phyloP scores from a whole-genome alignment of 2,113 vertebrate genomes.

The Scytalopus superciliaris region DNA sequence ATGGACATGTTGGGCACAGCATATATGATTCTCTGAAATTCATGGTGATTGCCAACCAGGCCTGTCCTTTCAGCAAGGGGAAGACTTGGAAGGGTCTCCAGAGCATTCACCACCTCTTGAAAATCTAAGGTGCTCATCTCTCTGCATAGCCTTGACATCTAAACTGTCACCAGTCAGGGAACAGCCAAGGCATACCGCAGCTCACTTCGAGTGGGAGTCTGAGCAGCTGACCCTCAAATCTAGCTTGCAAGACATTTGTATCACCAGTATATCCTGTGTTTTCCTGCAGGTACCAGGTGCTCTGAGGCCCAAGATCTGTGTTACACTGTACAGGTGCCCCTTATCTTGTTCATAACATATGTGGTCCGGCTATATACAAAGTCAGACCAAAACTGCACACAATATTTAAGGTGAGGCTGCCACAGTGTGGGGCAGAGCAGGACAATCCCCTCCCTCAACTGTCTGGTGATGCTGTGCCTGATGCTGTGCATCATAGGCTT shows the following conservation, averaged over 20 bases:
- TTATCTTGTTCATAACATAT: neutral
- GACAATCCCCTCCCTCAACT: neutral
- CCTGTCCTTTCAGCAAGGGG: neutral
- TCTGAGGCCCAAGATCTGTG: neutral
- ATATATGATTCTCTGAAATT: neutral
- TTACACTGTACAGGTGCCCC: neutral
- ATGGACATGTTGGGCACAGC: neutral
- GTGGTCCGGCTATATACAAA: neutral
- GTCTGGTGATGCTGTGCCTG: neutral
- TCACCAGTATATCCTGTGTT: neutral
- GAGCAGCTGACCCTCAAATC: neutral
- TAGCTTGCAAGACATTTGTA: neutral
- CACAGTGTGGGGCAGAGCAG: neutral
- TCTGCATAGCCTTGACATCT: neutral
- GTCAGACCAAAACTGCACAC: neutral
- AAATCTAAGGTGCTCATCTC: neutral
- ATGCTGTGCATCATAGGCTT: neutral
- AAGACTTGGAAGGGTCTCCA: neutral
- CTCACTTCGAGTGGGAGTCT: neutral
- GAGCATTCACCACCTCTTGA: neutral
- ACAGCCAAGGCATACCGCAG: neutral
- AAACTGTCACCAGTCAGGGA: neutral
- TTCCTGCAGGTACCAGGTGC: neutral
- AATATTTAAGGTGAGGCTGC: neutral
- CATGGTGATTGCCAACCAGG: neutral